Evolutionary conservation across 2,113 vertebrate species (phyloP), one percentile per base, ranked within the genome.

Genomic region (Caranx ignobilis): DNA sequence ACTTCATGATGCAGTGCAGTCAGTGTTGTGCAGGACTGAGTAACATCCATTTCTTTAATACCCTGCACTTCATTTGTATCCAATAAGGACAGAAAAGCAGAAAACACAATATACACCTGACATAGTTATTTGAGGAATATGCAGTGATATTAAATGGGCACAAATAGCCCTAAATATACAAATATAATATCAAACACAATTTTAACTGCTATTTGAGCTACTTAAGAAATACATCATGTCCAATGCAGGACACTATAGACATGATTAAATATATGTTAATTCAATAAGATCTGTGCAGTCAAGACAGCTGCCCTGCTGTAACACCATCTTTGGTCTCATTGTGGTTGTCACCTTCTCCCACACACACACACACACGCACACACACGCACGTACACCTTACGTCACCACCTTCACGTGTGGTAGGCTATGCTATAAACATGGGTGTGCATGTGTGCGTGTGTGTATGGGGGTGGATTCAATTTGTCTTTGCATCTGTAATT

Each of bases 361-460:
- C 15, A 18, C 48, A 50, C 48, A 19, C 48, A 19, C 48, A 48
- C 47, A 48, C 47, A 48, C 47, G 3, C 47, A 48, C 47, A 26
- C 26, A 26, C 26, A 26, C 37, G 8, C 39, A 41, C 39, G 11
- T 7, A 41, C 39, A 41, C 7, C 39, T 41, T 67, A 88, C 86
- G 76, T 89, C 86, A 90, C 59, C 50, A 32, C 34, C 70, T 43
- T 6, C 82, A 63, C 71, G 35, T 85, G 73, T 75, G 81, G 68
- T 84, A 80, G 61, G 75, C 31, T 35, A 80, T 64, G 75, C 31
- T 35, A 7, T 63, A 72, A 55, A 86, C 39, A 9, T 41, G 39
- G 8, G 39, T 41, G 39, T 41, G 39, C 11, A 10, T 11, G 3
- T 47, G 45, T 15, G 15, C 6, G 15, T 47, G 11, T 71, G 50